Evolutionary conservation across 2,888 invertebrate species (phyloP).

Genomic region (Molorchus minor): DNA sequence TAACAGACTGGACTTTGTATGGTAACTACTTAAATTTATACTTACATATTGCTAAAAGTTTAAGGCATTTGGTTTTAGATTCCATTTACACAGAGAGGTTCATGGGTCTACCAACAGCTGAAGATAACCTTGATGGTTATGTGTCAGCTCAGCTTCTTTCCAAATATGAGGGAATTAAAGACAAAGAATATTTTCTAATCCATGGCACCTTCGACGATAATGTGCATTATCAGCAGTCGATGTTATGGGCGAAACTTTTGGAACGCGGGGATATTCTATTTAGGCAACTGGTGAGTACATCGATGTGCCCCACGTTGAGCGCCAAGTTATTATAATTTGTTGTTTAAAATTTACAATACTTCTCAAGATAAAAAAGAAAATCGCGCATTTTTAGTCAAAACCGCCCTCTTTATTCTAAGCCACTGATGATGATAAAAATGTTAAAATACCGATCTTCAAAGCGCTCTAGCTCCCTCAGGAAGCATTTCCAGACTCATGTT

Average conservation of each 20-base stretch:
- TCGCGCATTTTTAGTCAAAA: too few relatives aligned
- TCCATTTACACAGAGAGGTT: slow-evolving; percentile 97
- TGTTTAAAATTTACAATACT: too few relatives aligned
- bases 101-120: slow-evolving; percentile 82
- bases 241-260: slow-evolving; percentile 87
- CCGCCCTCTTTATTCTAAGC: too few relatives aligned
- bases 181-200: slow-evolving; percentile 87
- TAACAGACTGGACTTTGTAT: slow-evolving; percentile 95
- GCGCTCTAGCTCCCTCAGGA: too few relatives aligned
- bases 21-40: slow-evolving; percentile 71
- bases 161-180: slow-evolving; percentile 67
- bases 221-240: slow-evolving; percentile 97
- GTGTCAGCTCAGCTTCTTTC: slow-evolving; percentile 78
- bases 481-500: too few relatives aligned
- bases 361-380: too few relatives aligned
- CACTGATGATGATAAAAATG: too few relatives aligned
- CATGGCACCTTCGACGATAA: slow-evolving; percentile 97
- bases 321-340: too few relatives aligned
- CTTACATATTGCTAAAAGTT: too few relatives aligned
- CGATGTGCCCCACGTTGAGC: too few relatives aligned
- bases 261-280: slow-evolving; percentile 89
- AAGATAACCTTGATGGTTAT: slow-evolving; percentile 81
- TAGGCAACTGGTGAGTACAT: slow-evolving; percentile 82
- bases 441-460: too few relatives aligned
- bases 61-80: too few relatives aligned